Evolutionary conservation across 2,888 invertebrate genomes (phyloP), one percentile per base, ranked within the genome.

Genomic region (Lypha dubia): DNA sequence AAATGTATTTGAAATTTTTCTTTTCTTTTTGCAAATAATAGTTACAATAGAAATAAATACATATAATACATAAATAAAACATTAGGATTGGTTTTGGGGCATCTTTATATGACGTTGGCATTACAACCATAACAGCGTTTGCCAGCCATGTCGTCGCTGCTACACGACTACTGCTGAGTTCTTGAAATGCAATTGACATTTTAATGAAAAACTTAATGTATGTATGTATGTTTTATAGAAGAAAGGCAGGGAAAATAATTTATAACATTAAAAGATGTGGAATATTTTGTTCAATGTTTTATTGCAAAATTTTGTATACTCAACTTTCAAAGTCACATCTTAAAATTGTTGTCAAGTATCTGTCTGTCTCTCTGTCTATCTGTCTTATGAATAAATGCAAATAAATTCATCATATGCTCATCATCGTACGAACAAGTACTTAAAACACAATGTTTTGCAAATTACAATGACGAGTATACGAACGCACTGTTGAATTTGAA

Each of bases 131-230:
- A 60, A 22, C 51, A 22, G 20, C 22, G 56, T 51, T n/a, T 24
- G 5, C 51, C 20, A 38, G 4, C 20, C 32, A n/a, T 9, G 13
- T 9, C 22, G 28, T 13, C n/a, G 6, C n/a, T 49, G 28, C 32
- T 44, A 15, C 11, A 15, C n/a, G 44, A n/a, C 20, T 53, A 28
- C 20, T 49, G 41, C 65, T 62, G 53, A 60, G 49, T 51, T 65
- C 24, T 41, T 73, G 67, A 62, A 67, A 80, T 80, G 84, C 73
- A 84, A 60, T 67, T 84, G 84, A 80, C 84, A 73, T 76, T 73
- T 71, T 53, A 76, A 63, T 73, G 73, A 20, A 71, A 79, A 51
- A 44, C 3, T 9, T 9, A 1, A 38, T 9, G 6, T 6, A 38
- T 1, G 8, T 9, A 4, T 11, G n/a, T 9, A 11, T 73, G 9